Evolutionary conservation across 2,888 invertebrate genomes (phyloP), one percentile per base, ranked within the genome.

Genomic region (Drosophila fulvimacula): DNA sequence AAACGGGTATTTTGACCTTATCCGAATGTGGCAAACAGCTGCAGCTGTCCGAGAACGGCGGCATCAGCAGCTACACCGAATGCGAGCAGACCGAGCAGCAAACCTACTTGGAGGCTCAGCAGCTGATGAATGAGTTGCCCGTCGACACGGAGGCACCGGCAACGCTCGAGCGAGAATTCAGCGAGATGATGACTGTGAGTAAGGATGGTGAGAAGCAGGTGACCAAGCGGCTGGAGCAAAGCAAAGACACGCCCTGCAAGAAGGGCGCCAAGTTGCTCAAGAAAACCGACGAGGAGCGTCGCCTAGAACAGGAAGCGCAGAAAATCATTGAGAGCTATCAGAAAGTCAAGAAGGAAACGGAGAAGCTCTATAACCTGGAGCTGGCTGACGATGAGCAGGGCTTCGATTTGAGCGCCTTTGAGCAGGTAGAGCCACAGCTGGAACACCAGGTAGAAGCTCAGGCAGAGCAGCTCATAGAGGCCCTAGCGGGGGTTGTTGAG

Each of bases 1-100:
- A 89, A 67, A 81, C 83, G 79, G 92, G 92, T 92, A 92, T 88
- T 90, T 87, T 92, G 92, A 92, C 90, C 87, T 87, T 92, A 92
- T 92, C 92, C 84, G 92, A 92, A 87, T 88, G 90, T 85, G 92
- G 92, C 81, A 91, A 89, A 56, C 90, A 91, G 79, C 79, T 89
- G 76, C 81, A 86, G 72, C 81, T 87, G 71, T 76, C 76, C 60
- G 79, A 76, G 3, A 81, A 81, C 30, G 84, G 89, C 13, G 87
- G 77, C 27, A 52, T 90, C 55, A 79, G 70, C 55, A 78, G 70
- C 44, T 80, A 90, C 51, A 85, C 84, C 30, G 92, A 92, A 46
- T 91, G 91, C 64, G 88, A 90, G 38, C 87, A 89, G 68, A 88
- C 84, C 60, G 89, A 90, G 38, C 76, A 85, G 38, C 86, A 91